phyloP scores from a whole-genome alignment of 1,140 invertebrate genomes.

The Lethocerus indicus region DNA sequence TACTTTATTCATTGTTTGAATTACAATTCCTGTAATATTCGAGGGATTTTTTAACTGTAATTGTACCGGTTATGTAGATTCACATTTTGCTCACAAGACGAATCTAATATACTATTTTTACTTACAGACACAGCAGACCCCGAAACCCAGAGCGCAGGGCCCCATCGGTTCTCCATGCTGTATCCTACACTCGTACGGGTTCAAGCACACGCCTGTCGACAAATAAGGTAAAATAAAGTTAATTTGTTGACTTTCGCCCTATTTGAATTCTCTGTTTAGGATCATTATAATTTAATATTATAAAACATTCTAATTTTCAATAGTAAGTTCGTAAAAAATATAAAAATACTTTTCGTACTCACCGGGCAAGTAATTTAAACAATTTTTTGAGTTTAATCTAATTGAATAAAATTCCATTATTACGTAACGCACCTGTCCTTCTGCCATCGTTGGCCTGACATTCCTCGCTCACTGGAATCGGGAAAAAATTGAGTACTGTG shows the following conservation, averaged over 20 bases:
- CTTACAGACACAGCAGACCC: slow-evolving; percentile 79
- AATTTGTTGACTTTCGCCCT: neutral
- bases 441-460: slow-evolving; percentile 50
- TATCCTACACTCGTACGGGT: slow-evolving; percentile 66
- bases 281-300: neutral
- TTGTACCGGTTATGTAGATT: too few species aligned
- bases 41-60: too few species aligned
- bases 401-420: too few species aligned
- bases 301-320: neutral
- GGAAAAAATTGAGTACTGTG: slow-evolving; percentile 58
- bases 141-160: slow-evolving; percentile 64
- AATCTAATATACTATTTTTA: slow-evolving; percentile 19
- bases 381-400: too few species aligned
- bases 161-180: slow-evolving; percentile 54
- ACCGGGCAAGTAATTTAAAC: too few species aligned
- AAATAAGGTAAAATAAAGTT: slow-evolving; percentile 8
- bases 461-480: slow-evolving; percentile 57
- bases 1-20: too few species aligned
- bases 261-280: neutral
- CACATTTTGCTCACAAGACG: too few species aligned
- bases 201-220: slow-evolving; percentile 50
- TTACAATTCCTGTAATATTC: too few species aligned
- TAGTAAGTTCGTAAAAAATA: neutral
- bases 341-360: neutral
- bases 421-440: slow-evolving; percentile 26